Conservation (phyloP, 1,140 invertebrate genomes). For the Drosophila trapezifrons region DNA sequence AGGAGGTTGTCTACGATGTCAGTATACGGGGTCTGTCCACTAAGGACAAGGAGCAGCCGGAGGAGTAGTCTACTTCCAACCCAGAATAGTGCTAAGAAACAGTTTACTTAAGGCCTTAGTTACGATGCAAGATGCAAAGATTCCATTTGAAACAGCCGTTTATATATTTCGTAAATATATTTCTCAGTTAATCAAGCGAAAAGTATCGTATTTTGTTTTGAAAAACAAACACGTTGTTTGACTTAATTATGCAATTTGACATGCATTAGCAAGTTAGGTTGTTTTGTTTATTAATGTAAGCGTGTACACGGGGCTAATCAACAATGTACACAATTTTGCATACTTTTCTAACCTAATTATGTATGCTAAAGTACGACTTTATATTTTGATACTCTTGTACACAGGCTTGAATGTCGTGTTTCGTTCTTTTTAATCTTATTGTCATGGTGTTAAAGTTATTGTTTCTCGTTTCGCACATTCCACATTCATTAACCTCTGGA, state of each 20-base stretch:
- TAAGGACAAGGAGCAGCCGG: conserved; percentile 20
- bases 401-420: too few relatives aligned
- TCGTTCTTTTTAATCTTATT: neutral
- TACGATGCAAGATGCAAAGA: conserved; percentile 3
- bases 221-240: neutral
- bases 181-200: conserved; percentile 14
- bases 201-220: neutral
- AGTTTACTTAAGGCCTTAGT: conserved; percentile 13
- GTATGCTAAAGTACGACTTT: neutral
- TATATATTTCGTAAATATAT: conserved; percentile 42
- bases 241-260: neutral
- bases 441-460: neutral
- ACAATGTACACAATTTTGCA: conserved; percentile 1
- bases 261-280: neutral
- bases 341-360: neutral
- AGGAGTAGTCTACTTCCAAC: conserved; percentile 24
- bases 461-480: neutral
- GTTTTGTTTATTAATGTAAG: neutral
- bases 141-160: conserved; percentile 18
- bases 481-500: neutral
- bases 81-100: conserved; percentile 33
- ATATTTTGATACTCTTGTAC: too few relatives aligned
- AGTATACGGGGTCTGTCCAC: conserved; percentile 90
- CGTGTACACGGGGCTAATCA: neutral
- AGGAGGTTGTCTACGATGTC: conserved; percentile 97